A percentile compares a stretch with the other conserved stretches of the same genome.
These are phyloP conservation scores for Lophius americanus DNA, from an alignment of 2,797 vertebrate genomes.

Conservation along the genomic window DNA sequence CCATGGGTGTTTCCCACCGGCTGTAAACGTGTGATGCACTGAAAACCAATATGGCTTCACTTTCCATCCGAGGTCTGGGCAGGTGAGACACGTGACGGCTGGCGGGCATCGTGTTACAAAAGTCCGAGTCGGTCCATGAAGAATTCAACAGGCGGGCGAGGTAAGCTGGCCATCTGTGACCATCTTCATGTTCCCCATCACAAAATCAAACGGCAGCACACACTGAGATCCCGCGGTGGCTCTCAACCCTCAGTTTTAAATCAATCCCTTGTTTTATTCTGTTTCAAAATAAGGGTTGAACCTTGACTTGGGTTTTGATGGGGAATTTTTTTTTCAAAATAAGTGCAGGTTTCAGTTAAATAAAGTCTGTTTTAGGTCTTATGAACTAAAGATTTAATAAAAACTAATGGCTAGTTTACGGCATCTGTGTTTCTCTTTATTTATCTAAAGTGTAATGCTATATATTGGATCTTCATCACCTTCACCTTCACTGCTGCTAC, in stretches of 20 bases:
- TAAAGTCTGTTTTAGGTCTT: no score
- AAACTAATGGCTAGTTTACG: no score
- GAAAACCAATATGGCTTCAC: conserved; percentile 60
- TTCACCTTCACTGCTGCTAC: no score
- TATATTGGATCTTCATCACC: no score
- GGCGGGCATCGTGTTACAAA: conserved; percentile 62
- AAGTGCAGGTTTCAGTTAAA: neutral
- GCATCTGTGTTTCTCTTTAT: no score
- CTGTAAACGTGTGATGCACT: conserved; percentile 36
- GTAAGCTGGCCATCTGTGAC: conserved; percentile 60
- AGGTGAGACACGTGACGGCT: conserved; percentile 49
- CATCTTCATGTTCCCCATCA: conserved; percentile 39
- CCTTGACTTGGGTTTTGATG: no score
- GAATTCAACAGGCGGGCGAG: conserved; percentile 72
- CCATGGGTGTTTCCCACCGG: conserved; percentile 32
- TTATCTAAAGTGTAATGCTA: no score
- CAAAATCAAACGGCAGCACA: conserved; percentile 55
- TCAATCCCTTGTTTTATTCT: neutral
- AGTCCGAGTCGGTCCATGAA: conserved; percentile 71
- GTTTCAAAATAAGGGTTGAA: conserved; percentile 7
- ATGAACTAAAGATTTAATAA: no score
- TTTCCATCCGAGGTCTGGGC: conserved; percentile 59
- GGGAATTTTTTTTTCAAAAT: neutral
- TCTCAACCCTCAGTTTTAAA: neutral
- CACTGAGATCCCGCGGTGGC: neutral